Base-by-base conservation (phyloP, 2,113 vertebrate genomes). In the Cavia aperea region DNA sequence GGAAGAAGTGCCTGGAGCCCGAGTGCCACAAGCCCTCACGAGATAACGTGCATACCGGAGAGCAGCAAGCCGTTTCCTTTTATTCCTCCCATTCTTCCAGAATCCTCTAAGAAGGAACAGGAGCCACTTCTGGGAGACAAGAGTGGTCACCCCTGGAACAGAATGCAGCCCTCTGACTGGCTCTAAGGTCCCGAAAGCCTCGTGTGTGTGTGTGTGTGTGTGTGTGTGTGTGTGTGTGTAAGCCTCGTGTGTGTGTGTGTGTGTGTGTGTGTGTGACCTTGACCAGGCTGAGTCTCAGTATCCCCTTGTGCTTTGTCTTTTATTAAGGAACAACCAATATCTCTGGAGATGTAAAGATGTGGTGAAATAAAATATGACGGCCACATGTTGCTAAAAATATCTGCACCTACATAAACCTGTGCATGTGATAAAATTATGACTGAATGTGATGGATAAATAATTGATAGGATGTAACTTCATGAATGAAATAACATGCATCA, bases 11-110 rank as follows among this genome's bases (percentile, higher is more conserved):
- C 81, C 85, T n/a, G 2, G 43, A 82, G 72, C n/a, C 93, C 0
- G 24, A 15, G 68, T 14, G 36, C 81, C 79, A 91, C 94, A 94
- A 95, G 96, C 95, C 58, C 94, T 92, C 81, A 62, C 70, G 87
- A 93, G 94, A 93, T 77, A 73, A 90, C 95, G 79, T 83, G 18
- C 33, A 36, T 66, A 84, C 68, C 58, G 39, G 60, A 60, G 79
- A 89, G 91, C 81, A 90, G 81, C 49, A 49, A 81, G 51, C 94
- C 82, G 46, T 75, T 92, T 89, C 72, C 81, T 82, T 66, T 79
- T 81, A 39, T n/a, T 79, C 81, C 86, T 93, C 78, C 77, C 63
- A 56, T 82, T 89, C 92, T 56, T 75, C 84, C 70, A 91, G 94
- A 86, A 92, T 62, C 93, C 62, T 88, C 70, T 94, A 66, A 68